A percentile compares a stretch with the other conserved stretches of the same genome.
Conservation (phyloP, 1,140 invertebrate genomes). For the Gryllus bimaculatus region DNA sequence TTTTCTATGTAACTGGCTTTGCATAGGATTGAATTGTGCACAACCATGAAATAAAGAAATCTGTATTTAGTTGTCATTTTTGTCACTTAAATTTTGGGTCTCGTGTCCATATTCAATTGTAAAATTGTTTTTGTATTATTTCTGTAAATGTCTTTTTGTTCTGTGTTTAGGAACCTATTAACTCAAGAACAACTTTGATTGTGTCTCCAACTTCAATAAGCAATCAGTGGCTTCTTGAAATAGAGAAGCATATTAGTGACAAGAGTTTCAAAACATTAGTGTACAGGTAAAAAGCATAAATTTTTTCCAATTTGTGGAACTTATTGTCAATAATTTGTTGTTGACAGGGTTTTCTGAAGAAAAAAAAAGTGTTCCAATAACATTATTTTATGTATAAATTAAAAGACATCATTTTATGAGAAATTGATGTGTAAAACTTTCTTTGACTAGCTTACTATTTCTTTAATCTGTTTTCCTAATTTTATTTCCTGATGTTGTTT, state of each 20-base stretch:
- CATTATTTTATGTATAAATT: not conserved
- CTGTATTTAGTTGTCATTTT: too few species aligned
- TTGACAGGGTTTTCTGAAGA: too few species aligned
- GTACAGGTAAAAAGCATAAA: conserved; percentile 33
- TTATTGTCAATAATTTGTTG: too few species aligned
- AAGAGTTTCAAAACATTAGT: conserved; percentile 45
- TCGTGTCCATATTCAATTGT: not conserved
- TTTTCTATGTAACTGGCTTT: too few species aligned
- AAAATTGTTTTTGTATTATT: not conserved
- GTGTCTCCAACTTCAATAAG: conserved; percentile 59
- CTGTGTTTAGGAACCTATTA: conserved; percentile 34
- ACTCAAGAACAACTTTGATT: conserved; percentile 57
- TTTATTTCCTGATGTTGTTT: too few species aligned
- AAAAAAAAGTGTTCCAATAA: not conserved
- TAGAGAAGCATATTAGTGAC: conserved; percentile 50
- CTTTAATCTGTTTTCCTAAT: too few species aligned
- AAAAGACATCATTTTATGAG: not conserved
- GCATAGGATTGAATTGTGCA: too few species aligned
- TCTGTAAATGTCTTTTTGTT: not conserved
- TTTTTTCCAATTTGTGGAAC: too few species aligned
- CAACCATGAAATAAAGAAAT: too few species aligned
- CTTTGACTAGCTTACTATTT: too few species aligned
- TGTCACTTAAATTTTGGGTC: not conserved
- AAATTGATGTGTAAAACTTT: too few species aligned
- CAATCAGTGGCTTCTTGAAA: conserved; percentile 67